Evolutionary conservation across 2,797 vertebrate species (phyloP).

Genomic region (Botia kubotai): DNA sequence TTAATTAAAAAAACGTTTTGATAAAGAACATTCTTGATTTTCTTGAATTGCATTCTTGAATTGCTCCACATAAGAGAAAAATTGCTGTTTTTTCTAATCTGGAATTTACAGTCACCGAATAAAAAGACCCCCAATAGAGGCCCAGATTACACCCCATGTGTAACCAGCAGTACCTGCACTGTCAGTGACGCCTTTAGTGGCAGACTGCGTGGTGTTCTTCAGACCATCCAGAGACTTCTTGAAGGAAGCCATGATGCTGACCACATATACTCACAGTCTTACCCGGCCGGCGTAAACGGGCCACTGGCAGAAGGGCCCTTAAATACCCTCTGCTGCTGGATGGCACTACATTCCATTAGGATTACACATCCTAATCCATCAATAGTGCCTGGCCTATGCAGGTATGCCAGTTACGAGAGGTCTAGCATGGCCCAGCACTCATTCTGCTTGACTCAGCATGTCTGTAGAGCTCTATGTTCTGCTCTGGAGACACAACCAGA

Average conservation of each 20-base stretch:
- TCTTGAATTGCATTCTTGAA: too few species aligned
- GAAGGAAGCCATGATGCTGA: constrained; percentile 77
- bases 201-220: constrained; percentile 72
- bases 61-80: too few species aligned
- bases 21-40: too few species aligned
- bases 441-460: constrained; percentile 71
- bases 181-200: constrained; percentile 73
- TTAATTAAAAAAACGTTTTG: too few species aligned
- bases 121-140: not conserved
- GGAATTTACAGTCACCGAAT: not conserved
- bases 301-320: constrained; percentile 59
- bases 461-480: constrained; percentile 29
- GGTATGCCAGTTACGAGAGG: constrained; percentile 70
- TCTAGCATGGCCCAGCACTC: constrained; percentile 54
- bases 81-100: not conserved
- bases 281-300: constrained; percentile 58
- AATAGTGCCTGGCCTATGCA: constrained; percentile 66
- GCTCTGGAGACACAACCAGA: constrained; percentile 39
- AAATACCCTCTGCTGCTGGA: constrained; percentile 71
- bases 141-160: not conserved
- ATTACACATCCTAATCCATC: constrained; percentile 74
- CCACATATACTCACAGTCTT: constrained; percentile 30
- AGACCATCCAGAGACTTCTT: constrained; percentile 81
- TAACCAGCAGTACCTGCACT: constrained; percentile 69
- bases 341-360: constrained; percentile 67